Evolutionary conservation across 2,113 vertebrate species (phyloP).

Genomic region (Elgaria multicarinata): DNA sequence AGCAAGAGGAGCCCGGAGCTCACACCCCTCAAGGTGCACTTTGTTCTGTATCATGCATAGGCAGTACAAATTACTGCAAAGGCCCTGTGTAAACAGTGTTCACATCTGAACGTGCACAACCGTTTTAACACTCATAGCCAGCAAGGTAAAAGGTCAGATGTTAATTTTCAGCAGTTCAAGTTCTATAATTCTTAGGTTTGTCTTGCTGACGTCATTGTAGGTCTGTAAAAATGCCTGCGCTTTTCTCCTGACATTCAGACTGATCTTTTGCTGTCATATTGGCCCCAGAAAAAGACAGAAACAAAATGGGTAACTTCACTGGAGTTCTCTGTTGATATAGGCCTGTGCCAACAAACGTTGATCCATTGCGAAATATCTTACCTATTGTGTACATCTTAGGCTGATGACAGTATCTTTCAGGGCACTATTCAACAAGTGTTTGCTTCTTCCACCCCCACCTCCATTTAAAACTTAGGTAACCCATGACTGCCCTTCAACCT

Average conservation of each 20-base stretch:
- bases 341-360: background rate
- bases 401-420: background rate
- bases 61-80: background rate
- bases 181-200: background rate
- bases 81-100: background rate
- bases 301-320: background rate
- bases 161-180: background rate
- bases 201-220: background rate
- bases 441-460: background rate
- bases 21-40: background rate
- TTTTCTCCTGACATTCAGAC: background rate
- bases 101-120: background rate
- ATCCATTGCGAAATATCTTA: background rate
- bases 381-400: background rate
- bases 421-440: background rate
- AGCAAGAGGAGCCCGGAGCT: background rate
- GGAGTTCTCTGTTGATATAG: background rate
- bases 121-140: background rate
- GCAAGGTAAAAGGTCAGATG: background rate
- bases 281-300: background rate
- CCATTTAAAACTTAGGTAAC: background rate
- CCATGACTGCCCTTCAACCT: background rate
- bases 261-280: background rate
- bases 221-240: background rate
- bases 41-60: background rate